Base-by-base conservation (phyloP, 2,888 invertebrate species). In the Tachina fera region DNA sequence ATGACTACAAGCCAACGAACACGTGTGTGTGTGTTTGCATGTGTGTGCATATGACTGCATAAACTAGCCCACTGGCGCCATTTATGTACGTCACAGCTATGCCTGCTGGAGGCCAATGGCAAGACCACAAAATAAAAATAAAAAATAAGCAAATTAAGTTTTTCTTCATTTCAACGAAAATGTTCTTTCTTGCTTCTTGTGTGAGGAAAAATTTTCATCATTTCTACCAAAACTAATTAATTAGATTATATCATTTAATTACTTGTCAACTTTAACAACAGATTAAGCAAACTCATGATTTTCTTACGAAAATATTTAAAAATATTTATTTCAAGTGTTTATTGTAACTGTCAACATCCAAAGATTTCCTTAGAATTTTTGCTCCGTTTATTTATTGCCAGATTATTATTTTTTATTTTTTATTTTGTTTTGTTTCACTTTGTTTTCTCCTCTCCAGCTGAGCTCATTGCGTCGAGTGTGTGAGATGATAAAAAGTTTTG, bases 101-200 rank as follows among this genome's bases (percentile, higher is more conserved):
- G 75, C 70, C 63, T 60, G 78, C 72, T 82, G 82, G 87, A 84
- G 82, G 84, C 81, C 87, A 87, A 84, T 84, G 84, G 84, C 84
- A 87, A 84, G 75, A 80, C 74, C 70, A 67, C 70, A 75, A 61
- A 47, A 10, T 9, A 22, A 58, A 56, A 39, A 68, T 45, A 43
- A 22, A 58, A 56, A 39, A 68, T 45, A 43, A 51, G 53, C 14
- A 63, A 72, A 60, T 45, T 61, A 22, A n/a, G 5, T 47, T 76
- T 53, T 49, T 45, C 9, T 79, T 60, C 1, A 3, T 72, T 77
- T 51, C 63, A 76, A 14, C 19, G 39, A 47, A 71, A 65, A 68
- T 56, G 63, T 53, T 41, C 14, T 1, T 47, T 19, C 13, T 31
- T 51, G 41, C 1, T 31, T 31, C 31, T 6, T 31, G 6, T 6